Conservation (phyloP, 1,140 invertebrate species). For the Drosophila ohnishii region DNA sequence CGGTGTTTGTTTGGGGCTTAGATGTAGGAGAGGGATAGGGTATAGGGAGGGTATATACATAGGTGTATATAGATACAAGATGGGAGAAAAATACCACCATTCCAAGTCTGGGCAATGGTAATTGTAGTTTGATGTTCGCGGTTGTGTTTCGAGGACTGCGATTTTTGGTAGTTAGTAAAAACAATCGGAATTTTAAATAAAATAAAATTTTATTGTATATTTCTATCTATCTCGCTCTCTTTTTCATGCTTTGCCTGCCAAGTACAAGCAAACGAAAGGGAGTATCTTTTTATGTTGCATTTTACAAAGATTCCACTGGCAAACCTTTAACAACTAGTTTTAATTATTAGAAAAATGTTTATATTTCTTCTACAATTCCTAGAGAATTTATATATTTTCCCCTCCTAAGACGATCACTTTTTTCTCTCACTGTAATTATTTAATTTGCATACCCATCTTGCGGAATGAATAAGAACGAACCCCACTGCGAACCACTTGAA, state of each 20-base stretch:
- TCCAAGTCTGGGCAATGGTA: not conserved
- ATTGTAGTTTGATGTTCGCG: constrained; percentile 32
- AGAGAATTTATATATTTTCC: not conserved
- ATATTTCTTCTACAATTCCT: not conserved
- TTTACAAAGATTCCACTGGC: no score
- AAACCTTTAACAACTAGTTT: not conserved
- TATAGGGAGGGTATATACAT: not conserved
- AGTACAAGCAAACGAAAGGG: not conserved
- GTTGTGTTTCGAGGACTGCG: not conserved
- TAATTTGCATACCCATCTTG: constrained; percentile 44
- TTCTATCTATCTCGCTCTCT: not conserved
- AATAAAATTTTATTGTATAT: not conserved
- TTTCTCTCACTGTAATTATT: constrained; percentile 30
- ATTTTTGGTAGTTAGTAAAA: constrained; percentile 3
- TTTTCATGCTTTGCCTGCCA: not conserved
- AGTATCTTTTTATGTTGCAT: not conserved
- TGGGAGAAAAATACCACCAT: constrained; percentile 2
- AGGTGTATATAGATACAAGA: no score
- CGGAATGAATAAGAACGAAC: constrained; percentile 1
- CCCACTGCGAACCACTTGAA: constrained; percentile 37
- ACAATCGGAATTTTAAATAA: not conserved
- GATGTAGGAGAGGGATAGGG: not conserved
- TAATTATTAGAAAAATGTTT: not conserved
- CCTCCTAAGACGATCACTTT: no score
- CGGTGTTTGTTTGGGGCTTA: constrained; percentile 45